Conservation (phyloP, 2,888 invertebrate genomes). For the Chymomyza caudatula region DNA sequence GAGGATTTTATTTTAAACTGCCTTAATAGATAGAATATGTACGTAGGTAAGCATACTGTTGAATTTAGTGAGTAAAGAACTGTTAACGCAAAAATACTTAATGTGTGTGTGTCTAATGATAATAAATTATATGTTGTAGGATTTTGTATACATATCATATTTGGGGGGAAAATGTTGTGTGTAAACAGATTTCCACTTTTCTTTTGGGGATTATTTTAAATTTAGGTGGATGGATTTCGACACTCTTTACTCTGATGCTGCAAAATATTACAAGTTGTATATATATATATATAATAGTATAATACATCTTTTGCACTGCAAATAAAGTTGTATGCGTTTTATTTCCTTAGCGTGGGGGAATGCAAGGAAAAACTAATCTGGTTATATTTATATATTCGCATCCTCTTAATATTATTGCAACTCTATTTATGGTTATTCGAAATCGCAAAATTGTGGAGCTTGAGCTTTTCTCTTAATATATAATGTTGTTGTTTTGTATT, state of each 20-base stretch:
- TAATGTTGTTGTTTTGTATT: no score
- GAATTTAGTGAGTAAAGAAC: constrained; percentile 29
- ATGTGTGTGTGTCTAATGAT: not conserved
- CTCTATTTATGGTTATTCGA: not conserved
- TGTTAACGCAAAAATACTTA: constrained; percentile 27
- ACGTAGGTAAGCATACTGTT: constrained; percentile 34
- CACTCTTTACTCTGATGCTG: constrained; percentile 1
- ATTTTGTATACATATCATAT: not conserved
- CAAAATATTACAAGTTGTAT: not conserved
- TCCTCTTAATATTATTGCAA: not conserved
- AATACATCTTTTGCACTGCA: not conserved
- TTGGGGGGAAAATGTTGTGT: not conserved
- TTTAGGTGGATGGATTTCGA: constrained; percentile 9
- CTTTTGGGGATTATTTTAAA: not conserved
- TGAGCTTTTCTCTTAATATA: not conserved
- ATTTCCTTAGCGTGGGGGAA: not conserved
- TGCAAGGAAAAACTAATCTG: not conserved
- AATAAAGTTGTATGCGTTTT: not conserved
- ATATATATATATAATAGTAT: not conserved
- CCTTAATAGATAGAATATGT: constrained; percentile 28
- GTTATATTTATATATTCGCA: not conserved
- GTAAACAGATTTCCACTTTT: not conserved
- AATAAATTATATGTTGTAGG: not conserved
- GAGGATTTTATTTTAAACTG: constrained; percentile 28
- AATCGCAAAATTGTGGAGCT: not conserved